Evolutionary conservation across 2,888 invertebrate genomes (phyloP).

Genomic region (Xestobium rufovillosum): DNA sequence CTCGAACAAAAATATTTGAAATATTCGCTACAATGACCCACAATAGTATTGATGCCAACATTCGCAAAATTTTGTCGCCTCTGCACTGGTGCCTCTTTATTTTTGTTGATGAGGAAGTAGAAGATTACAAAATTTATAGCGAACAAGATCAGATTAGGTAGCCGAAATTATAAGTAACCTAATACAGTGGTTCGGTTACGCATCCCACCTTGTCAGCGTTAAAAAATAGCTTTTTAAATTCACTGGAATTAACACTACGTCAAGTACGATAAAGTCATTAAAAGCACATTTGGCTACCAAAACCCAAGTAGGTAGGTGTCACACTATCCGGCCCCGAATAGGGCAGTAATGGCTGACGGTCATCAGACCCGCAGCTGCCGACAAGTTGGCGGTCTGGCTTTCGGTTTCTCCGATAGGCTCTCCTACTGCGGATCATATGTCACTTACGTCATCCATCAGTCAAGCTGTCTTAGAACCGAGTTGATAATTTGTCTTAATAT

Average conservation of each 20-base stretch:
- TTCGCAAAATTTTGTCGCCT: too few species aligned
- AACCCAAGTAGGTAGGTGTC: constrained; percentile 11
- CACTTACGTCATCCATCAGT: constrained; percentile 7
- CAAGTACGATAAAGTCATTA: constrained; percentile 14
- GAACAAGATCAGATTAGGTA: too few species aligned
- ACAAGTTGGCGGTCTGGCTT: constrained; percentile 1
- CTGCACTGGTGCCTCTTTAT: too few species aligned
- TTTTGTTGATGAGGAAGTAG: too few species aligned
- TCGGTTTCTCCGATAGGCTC: constrained; percentile 4
- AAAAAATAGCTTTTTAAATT: neutral
- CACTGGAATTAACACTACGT: neutral
- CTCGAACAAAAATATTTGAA: too few species aligned
- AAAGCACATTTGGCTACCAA: constrained; percentile 6
- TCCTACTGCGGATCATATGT: constrained; percentile 14
- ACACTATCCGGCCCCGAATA: constrained; percentile 11
- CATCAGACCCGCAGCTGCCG: constrained; percentile 11
- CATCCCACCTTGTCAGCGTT: too few species aligned
- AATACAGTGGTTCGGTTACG: too few species aligned
- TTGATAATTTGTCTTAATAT: constrained; percentile 11
- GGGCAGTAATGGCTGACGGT: constrained; percentile 15
- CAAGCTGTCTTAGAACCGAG: neutral
- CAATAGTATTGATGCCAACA: too few species aligned
- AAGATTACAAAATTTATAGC: too few species aligned
- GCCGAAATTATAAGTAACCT: too few species aligned
- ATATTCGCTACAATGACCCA: too few species aligned